Evolutionary conservation across 2,113 vertebrate species (phyloP).

Genomic region (Scophthalmus maximus): DNA sequence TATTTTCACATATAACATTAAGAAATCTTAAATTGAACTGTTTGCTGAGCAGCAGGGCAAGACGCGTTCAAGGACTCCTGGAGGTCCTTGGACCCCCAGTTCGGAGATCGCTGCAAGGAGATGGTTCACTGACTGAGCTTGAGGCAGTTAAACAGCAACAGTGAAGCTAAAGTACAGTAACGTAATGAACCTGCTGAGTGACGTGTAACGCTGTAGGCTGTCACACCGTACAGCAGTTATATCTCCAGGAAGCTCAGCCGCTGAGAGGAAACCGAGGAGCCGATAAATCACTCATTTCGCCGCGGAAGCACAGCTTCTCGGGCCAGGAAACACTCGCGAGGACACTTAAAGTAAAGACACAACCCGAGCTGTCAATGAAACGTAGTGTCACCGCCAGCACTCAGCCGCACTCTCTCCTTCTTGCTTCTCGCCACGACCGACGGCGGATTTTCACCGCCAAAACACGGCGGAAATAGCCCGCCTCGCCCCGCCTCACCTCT

Average conservation of each 20-base stretch:
- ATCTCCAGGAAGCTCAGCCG: conserved; percentile 40
- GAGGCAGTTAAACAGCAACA: too few relatives aligned
- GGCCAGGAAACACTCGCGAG: too few relatives aligned
- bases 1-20: neutral
- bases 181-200: conserved; percentile 4
- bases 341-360: too few relatives aligned
- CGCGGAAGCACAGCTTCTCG: conserved; percentile 15
- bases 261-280: neutral
- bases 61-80: conserved; percentile 66
- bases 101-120: neutral
- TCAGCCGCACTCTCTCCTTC: conserved; percentile 5
- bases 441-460: too few relatives aligned
- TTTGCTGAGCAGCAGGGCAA: neutral
- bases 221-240: conserved; percentile 1
- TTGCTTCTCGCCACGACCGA: neutral
- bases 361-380: too few relatives aligned
- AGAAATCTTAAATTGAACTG: neutral
- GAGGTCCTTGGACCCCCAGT: conserved; percentile 55
- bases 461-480: neutral
- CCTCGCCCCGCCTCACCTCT: conserved; percentile 78
- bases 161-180: neutral
- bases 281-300: conserved; percentile 5
- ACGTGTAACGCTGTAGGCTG: conserved; percentile 4
- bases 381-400: too few relatives aligned
- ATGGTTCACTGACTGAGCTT: neutral